Evolutionary conservation across 1,140 invertebrate species (phyloP).

Genomic region (Dinoponera quadriceps): DNA sequence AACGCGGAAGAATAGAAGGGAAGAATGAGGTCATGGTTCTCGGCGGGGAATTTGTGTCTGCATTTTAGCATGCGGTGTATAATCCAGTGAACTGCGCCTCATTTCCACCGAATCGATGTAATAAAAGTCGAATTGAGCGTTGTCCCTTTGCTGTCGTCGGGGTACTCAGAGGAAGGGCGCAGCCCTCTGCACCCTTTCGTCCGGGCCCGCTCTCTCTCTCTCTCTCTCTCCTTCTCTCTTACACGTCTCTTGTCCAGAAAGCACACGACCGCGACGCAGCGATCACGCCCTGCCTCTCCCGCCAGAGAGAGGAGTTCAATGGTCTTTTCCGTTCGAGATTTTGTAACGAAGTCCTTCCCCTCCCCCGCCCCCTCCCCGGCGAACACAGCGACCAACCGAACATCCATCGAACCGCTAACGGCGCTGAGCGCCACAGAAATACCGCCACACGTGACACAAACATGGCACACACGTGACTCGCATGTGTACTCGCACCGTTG

Average conservation of each 20-base stretch:
- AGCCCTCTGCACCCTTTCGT: neutral
- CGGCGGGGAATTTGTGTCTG: constrained; percentile 38
- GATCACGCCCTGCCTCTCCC: constrained; percentile 51
- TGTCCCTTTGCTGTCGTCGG: neutral
- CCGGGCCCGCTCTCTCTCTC: neutral
- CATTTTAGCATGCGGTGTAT: constrained; percentile 50
- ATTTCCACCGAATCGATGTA: constrained; percentile 33
- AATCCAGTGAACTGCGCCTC: constrained; percentile 37
- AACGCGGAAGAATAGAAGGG: constrained; percentile 1
- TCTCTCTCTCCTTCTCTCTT: constrained; percentile 1
- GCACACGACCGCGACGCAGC: neutral
- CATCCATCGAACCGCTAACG: no score
- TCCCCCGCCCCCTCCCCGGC: no score
- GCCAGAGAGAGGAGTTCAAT: constrained; percentile 17
- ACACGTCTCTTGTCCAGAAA: neutral
- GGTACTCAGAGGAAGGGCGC: no score
- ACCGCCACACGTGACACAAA: no score
- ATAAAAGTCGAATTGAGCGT: constrained; percentile 48
- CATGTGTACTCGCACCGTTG: no score
- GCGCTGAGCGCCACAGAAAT: no score
- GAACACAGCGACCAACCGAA: no score
- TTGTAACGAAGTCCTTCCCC: no score
- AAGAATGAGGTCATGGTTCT: constrained; percentile 29
- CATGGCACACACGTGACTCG: no score
- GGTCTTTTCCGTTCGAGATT: constrained; percentile 53